A percentile compares a stretch with the other conserved stretches of the same genome.
Evolutionary conservation across 1,140 invertebrate species (phyloP).

Genomic region (Eueides isabella): DNA sequence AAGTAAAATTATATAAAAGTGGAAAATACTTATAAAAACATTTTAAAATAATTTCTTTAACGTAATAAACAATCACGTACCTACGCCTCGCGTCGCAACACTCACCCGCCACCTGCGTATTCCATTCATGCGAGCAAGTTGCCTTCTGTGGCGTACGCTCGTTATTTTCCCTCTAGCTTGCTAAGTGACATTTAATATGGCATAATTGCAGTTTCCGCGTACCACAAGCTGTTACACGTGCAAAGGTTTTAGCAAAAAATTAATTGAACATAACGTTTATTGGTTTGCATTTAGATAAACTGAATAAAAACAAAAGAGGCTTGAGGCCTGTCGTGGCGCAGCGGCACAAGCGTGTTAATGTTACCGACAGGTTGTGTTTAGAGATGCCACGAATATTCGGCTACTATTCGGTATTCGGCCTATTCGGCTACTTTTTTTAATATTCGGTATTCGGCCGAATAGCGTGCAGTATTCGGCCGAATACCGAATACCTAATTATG

Average conservation of each 20-base stretch:
- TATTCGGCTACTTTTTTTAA: no score
- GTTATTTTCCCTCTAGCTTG: background rate
- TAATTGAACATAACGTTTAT: background rate
- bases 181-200: conserved; percentile 27
- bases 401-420: no score
- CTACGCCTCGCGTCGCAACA: background rate
- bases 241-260: background rate
- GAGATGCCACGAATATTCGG: no score
- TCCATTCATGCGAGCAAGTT: conserved; percentile 32
- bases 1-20: no score
- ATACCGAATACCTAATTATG: no score
- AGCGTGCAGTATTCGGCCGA: no score
- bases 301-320: no score
- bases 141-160: conserved; percentile 23
- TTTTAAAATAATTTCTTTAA: background rate
- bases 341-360: no score
- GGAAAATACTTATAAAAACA: no score
- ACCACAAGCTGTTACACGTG: conserved; percentile 18
- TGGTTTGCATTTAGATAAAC: background rate
- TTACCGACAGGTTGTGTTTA: no score
- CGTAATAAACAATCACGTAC: background rate
- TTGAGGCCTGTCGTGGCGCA: no score
- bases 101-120: conserved; percentile 31
- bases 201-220: conserved; percentile 27
- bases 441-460: no score